Conservation (phyloP, 2,113 vertebrate genomes). For the Trogon melanurus region DNA sequence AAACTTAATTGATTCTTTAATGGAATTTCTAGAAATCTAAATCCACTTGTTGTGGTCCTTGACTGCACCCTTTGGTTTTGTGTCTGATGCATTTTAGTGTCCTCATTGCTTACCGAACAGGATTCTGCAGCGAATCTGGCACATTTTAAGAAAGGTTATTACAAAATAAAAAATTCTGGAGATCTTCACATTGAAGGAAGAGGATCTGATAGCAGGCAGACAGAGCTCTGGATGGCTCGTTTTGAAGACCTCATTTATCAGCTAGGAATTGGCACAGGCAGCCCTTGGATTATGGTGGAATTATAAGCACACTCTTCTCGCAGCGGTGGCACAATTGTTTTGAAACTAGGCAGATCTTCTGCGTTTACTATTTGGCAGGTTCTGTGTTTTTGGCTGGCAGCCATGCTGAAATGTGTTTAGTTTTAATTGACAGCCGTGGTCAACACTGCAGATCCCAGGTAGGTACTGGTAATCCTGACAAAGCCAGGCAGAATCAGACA, state of each 20-base stretch:
- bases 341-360: conserved; percentile 76
- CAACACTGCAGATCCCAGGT: conserved; percentile 76
- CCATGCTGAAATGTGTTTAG: conserved; percentile 77
- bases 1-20: not conserved
- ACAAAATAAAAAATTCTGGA: not conserved
- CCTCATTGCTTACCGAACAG: not conserved
- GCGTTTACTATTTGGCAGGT: conserved; percentile 79
- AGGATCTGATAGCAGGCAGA: not conserved
- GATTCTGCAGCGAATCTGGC: not conserved
- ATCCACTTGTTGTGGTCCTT: not conserved
- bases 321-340: conserved; percentile 61
- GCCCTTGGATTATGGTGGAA: conserved; percentile 5
- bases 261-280: not conserved
- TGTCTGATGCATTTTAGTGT: not conserved
- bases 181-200: not conserved
- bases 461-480: conserved; percentile 58
- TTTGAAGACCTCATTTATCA: not conserved
- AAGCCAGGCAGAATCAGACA: conserved; percentile 26
- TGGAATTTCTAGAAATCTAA: not conserved
- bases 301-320: not conserved
- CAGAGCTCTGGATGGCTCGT: not conserved
- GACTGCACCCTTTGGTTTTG: not conserved
- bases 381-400: conserved; percentile 77
- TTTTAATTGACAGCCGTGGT: conserved; percentile 75
- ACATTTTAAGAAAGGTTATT: not conserved